Base-by-base conservation (phyloP, 2,888 invertebrate genomes). In the Synergus japonicus region DNA sequence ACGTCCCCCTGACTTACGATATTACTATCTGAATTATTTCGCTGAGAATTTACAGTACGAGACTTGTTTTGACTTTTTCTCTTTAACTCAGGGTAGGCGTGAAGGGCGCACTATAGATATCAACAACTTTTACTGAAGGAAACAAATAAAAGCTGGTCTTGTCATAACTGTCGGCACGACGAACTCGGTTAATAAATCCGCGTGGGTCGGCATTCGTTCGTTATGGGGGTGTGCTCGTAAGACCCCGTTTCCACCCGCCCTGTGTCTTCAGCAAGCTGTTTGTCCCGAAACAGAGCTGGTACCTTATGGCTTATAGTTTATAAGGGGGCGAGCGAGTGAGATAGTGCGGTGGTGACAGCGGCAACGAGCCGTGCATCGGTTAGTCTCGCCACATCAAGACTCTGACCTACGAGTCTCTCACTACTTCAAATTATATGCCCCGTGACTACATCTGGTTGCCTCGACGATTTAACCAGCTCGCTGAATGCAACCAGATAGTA, bases 341-440 rank as follows among this genome's bases (percentile, higher is more conserved):
- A 90, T 88, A 89, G 88, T 86, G 83, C 82, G 80, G 86, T 85
- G 90, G 89, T 90, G 91, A 91, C 91, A 91, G 91, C 89, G 84
- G 83, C 88, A 91, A 92, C 91, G 91, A 92, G 90, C 88, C 92
- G 90, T 91, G 90, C 91, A 87, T 90, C 89, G 89, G 89, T 91
- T 90, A 89, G 91, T 91, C 91, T 90, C 91, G 91, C 88, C 88
- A 90, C 90, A 90, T 91, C 91, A 90, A 89, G 88, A 90, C 87
- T 86, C 86, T 88, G 87, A 88, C 87, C 88, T 88, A 87, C 86
- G 86, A 82, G 83, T 81, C 82, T 84, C 83, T 83, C 79, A 78
- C 84, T 86, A 84, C 79, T 86, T 87, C 86, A 83, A 85, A 87
- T 87, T 87, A 86, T 85, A 85, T 81, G 80, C 82, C 81, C 79